Evolutionary conservation across 2,113 vertebrate species (phyloP).

Genomic region (Stegostoma tigrinum): DNA sequence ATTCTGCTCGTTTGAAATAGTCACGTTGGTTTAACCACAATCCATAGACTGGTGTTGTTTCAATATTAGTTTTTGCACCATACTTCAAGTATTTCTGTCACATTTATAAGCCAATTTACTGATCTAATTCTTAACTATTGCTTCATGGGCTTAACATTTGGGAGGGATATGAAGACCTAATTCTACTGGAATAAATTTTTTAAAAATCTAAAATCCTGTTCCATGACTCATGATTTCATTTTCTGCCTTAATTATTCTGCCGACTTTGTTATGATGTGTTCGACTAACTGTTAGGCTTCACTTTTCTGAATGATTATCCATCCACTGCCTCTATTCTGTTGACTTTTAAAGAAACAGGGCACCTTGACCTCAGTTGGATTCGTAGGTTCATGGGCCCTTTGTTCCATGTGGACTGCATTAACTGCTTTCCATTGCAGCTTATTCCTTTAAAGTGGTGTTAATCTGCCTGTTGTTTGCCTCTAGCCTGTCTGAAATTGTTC

Average conservation of each 20-base stretch:
- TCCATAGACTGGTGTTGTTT: too few species aligned
- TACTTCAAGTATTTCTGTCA: too few species aligned
- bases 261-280: neutral
- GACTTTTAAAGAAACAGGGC: neutral
- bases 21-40: too few species aligned
- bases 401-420: neutral
- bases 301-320: neutral
- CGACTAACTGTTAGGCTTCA: neutral
- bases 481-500: neutral
- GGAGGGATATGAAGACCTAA: too few species aligned
- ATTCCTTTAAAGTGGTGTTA: neutral
- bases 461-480: neutral
- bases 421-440: neutral
- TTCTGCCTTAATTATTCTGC: neutral
- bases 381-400: neutral
- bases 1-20: too few species aligned
- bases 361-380: neutral
- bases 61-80: too few species aligned
- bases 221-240: neutral
- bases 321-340: neutral
- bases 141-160: too few species aligned
- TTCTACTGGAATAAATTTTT: too few species aligned
- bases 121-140: too few species aligned
- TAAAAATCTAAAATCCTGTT: neutral
- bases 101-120: too few species aligned